Conservation (phyloP, 1,140 invertebrate species). For the Hypothenemus hampei region DNA sequence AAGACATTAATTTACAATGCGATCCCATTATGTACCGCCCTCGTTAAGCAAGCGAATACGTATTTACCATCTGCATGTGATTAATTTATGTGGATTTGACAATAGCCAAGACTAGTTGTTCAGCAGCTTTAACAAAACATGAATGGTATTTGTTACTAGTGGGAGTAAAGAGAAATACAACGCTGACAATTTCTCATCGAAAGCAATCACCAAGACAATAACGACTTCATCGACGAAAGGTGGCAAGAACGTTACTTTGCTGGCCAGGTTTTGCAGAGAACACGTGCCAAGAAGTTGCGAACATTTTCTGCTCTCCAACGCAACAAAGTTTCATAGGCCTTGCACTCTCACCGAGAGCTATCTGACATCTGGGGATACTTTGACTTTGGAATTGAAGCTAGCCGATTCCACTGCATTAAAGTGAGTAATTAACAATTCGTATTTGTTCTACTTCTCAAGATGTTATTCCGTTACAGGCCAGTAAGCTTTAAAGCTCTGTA, state of each 20-base stretch:
- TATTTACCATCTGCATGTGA: too few relatives aligned
- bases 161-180: conserved; percentile 37
- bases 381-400: conserved; percentile 73
- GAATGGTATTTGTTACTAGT: conserved; percentile 17
- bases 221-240: conserved; percentile 42
- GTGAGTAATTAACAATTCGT: too few relatives aligned
- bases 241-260: conserved; percentile 61
- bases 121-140: too few relatives aligned
- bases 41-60: too few relatives aligned
- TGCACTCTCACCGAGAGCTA: conserved; percentile 79
- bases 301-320: conserved; percentile 60
- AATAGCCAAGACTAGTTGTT: too few relatives aligned
- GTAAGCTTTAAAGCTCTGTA: conserved; percentile 81
- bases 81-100: too few relatives aligned
- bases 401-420: conserved; percentile 78
- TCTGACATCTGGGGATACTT: conserved; percentile 70
- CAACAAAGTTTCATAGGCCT: conserved; percentile 55
- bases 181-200: conserved; percentile 3
- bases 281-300: conserved; percentile 72
- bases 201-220: conserved; percentile 4
- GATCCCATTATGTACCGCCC: too few relatives aligned
- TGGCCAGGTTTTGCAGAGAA: conserved; percentile 73
- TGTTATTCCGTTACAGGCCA: conserved; percentile 54
- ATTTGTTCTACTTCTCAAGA: too few relatives aligned
- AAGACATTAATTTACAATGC: too few relatives aligned